phyloP scores from a whole-genome alignment of 1,140 invertebrate species.

The Acromyrmex echinatior region DNA sequence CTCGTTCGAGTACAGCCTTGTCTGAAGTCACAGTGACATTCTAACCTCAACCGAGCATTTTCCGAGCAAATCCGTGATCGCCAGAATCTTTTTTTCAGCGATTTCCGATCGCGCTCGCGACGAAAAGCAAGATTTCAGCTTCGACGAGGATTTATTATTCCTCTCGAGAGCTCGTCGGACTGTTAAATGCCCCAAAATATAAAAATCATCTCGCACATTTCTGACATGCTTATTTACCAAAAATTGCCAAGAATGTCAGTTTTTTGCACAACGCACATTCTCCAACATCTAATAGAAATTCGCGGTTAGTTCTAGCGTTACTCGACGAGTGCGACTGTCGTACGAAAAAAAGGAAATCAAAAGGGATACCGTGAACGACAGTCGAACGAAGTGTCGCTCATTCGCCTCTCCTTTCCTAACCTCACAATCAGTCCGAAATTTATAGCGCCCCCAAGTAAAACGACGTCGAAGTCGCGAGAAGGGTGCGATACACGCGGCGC shows the following conservation, averaged over 20 bases:
- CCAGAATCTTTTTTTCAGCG: background rate
- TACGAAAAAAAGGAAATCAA: background rate
- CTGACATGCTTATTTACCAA: background rate
- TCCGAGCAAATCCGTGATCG: no score
- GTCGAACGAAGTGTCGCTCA: background rate
- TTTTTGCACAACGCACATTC: background rate
- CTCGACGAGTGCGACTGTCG: background rate
- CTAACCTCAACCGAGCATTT: slow-evolving; percentile 12
- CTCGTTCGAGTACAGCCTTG: background rate
- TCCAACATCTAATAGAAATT: background rate
- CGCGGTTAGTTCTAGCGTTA: background rate
- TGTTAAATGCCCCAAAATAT: background rate
- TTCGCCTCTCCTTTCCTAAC: slow-evolving; percentile 21
- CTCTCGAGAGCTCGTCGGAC: background rate
- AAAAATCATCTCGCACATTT: background rate
- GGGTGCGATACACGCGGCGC: slow-evolving; percentile 34
- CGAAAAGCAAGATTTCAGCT: background rate
- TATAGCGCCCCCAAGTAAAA: slow-evolving; percentile 59
- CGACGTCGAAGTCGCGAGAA: slow-evolving; percentile 18
- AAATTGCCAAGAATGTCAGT: background rate
- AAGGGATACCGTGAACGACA: no score
- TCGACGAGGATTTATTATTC: background rate
- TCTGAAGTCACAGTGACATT: background rate
- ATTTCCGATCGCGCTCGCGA: background rate
- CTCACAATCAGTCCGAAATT: slow-evolving; percentile 5